Conservation (phyloP, 2,797 vertebrate species). For the Phylloscopus collybita region DNA sequence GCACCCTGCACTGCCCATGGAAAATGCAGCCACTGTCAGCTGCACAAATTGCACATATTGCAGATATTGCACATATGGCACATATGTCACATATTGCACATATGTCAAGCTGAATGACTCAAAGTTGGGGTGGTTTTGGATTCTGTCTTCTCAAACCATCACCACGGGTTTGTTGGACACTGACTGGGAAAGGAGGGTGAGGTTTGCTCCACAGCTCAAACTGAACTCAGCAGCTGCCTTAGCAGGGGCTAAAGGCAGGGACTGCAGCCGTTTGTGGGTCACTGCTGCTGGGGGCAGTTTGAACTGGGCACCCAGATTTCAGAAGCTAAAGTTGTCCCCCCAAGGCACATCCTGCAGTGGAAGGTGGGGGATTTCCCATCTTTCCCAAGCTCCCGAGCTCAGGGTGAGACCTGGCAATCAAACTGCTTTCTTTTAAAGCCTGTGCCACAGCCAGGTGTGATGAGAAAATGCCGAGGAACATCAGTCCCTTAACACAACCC, state of each 20-base stretch:
- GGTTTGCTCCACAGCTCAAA: not conserved
- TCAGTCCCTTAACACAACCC: not conserved
- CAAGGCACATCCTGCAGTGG: not conserved
- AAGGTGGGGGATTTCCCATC: not conserved
- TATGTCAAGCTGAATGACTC: rapidly evolving
- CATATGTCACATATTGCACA: rapidly evolving
- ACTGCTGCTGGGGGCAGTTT: not conserved
- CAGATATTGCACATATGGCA: too few relatives aligned
- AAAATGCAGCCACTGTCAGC: not conserved
- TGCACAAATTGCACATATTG: rapidly evolving
- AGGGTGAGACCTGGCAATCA: not conserved
- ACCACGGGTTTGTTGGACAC: not conserved
- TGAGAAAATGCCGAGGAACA: not conserved
- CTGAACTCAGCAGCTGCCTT: not conserved
- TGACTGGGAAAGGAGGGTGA: not conserved
- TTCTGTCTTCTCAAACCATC: not conserved
- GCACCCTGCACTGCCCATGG: not conserved
- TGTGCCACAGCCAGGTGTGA: not conserved
- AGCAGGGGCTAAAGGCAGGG: not conserved
- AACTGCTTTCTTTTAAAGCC: not conserved
- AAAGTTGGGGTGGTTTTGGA: not conserved
- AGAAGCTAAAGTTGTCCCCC: not conserved
- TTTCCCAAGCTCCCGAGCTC: not conserved
- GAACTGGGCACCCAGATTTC: not conserved
- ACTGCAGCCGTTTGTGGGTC: not conserved